Base-by-base conservation (phyloP, 1,140 invertebrate genomes). In the Saccostrea echinata region DNA sequence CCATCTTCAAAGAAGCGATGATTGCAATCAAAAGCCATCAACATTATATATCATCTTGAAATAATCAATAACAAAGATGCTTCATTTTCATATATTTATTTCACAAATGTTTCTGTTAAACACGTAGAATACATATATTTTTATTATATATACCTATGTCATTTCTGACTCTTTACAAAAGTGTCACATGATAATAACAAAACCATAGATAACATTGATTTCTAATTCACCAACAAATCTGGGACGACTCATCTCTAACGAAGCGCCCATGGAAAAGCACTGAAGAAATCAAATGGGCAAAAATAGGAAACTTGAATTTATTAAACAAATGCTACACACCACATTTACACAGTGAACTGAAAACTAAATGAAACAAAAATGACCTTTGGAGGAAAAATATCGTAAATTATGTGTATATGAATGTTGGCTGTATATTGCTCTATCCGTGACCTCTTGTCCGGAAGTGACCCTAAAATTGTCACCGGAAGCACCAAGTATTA, bases 61-160 rank as follows among this genome's bases (percentile, higher is more conserved):
- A 57, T 57, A 57, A 57, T 3, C 21, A 61, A 21, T 21, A 4
- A 61, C 55, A 61, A 61, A n/a, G 55, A 61, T 21, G 1, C 18
- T 21, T 61, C 11, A 30, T 71, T 71, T 71, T 71, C 27, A 71
- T 71, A 71, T 71, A 71, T 71, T 71, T 71, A 71, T 71, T 71
- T 71, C 68, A 71, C 68, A 71, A 71, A 71, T 71, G 68, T 71
- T 71, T 71, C 68, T 71, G 68, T 71, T 71, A 71, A 71, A 71
- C 68, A 71, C 68, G 24, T 30, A 71, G 68, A 71, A 71, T 71
- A 71, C 68, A 71, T 71, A 33, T 71, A 71, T 71, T 71, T 27
- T 30, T 71, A 21, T 21, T 71, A 71, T 71, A 71, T 71, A 71
- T 71, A 71, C 68, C 68, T 71, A 71, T 71, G 68, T 71, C 68